phyloP scores from a whole-genome alignment of 2,797 vertebrate species.

The Sebastes kiyomatsui region DNA sequence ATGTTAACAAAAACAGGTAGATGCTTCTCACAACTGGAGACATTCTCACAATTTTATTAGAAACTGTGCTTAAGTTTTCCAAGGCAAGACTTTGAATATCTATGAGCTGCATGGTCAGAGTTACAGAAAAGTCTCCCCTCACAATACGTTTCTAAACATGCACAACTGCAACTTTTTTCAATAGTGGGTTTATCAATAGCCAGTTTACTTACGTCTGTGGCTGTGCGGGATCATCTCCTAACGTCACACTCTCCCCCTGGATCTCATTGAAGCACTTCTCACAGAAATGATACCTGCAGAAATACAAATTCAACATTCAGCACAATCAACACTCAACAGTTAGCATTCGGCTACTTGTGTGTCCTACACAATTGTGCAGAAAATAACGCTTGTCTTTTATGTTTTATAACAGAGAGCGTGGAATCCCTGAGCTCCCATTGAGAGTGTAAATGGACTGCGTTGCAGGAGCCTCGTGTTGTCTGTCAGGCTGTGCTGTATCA shows the following conservation, averaged over 20 bases:
- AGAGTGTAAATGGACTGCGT: slow-evolving; percentile 65
- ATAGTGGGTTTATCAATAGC: rapidly evolving
- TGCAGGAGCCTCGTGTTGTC: slow-evolving; percentile 71
- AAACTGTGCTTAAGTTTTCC: not conserved
- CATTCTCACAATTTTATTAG: not conserved
- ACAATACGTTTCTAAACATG: not conserved
- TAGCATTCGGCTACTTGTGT: slow-evolving; percentile 32
- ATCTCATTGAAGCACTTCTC: slow-evolving; percentile 99
- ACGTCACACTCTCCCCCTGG: slow-evolving; percentile 97
- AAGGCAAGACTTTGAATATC: not conserved
- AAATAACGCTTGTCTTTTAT: slow-evolving; percentile 12
- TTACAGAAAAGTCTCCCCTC: not conserved
- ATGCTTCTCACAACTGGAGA: not conserved
- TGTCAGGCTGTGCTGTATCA: slow-evolving; percentile 39
- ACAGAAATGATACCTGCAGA: slow-evolving; percentile 98
- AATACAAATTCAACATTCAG: slow-evolving; percentile 13
- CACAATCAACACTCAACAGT: not conserved
- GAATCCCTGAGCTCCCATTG: slow-evolving; percentile 44
- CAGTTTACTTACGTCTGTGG: slow-evolving; percentile 93
- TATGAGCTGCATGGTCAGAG: not conserved
- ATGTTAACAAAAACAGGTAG: not conserved
- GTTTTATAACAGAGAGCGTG: slow-evolving; percentile 30
- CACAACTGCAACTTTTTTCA: not conserved
- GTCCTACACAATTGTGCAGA: not conserved
- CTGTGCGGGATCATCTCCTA: slow-evolving; percentile 98